Evolutionary conservation across 1,140 invertebrate species (phyloP), one percentile per base, ranked within the genome.

Genomic region (Bombyx mori): DNA sequence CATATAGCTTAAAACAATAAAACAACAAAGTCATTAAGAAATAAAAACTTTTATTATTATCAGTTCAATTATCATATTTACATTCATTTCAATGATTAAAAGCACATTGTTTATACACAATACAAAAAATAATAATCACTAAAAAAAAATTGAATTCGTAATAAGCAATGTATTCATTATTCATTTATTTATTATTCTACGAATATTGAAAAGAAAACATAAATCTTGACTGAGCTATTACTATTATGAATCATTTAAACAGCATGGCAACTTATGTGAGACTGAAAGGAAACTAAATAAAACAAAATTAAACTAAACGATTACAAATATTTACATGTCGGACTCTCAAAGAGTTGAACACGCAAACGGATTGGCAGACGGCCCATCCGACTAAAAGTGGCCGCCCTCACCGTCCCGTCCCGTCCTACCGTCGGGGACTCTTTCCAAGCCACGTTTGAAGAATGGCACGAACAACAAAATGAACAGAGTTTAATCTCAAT

Each of bases 21-120:
- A 54, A 44, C 12, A 75, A 78, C 64, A 48, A 61, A 61, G 42
- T 78, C 77, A 79, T 84, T 87, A 80, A 72, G 81, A 87, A 86
- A 85, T 87, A 85, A 79, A 79, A 76, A 79, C 77, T 82, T 83
- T 85, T 85, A 85, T 87, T 85, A 82, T 87, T 85, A 85, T 87
- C 82, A 85, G 82, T 85, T 85, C 82, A 87, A 87, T 82, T 87
- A 83, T 85, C 80, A 71, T 86, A 87, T 85, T 83, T 87, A 87
- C 82, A 85, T 78, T 79, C 68, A 77, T 86, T 84, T 82, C 79
- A 86, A 81, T 76, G 73, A 84, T 72, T 81, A 82, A 78, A 83
- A 85, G 77, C 79, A 82, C 77, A 79, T 79, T 76, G 75, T 86
- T 77, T 82, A 85, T 73, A 81, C 71, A 75, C 75, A 71, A 73